Evolutionary conservation across 2,888 invertebrate species (phyloP).

Genomic region (Dasysyrphus tricinctus): DNA sequence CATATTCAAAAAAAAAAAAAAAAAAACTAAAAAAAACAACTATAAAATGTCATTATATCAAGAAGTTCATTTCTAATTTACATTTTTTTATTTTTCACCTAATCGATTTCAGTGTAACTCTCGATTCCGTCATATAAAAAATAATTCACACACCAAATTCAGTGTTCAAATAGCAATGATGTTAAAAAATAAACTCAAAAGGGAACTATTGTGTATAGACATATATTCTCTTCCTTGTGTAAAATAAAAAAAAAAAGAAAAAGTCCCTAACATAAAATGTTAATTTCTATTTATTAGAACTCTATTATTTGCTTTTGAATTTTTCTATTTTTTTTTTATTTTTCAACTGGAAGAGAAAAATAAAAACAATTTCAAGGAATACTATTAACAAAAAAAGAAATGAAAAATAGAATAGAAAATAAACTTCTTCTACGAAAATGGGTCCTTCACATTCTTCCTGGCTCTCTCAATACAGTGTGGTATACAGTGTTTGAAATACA

Average conservation of each 20-base stretch:
- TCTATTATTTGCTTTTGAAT: neutral
- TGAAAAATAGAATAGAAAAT: constrained; percentile 64
- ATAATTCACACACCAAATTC: constrained; percentile 76
- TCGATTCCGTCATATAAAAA: constrained; percentile 76
- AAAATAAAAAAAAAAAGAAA: constrained; percentile 58
- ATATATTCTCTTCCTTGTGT: constrained; percentile 65
- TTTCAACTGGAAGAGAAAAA: constrained; percentile 69
- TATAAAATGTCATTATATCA: constrained; percentile 68
- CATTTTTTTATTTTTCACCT: constrained; percentile 78
- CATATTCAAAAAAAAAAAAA: constrained; percentile 34
- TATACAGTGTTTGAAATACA: constrained; percentile 73
- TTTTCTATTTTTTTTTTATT: constrained; percentile 56
- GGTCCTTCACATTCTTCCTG: constrained; percentile 73
- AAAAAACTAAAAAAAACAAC: constrained; percentile 50
- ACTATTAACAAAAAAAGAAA: constrained; percentile 48
- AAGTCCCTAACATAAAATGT: neutral
- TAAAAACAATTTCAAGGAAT: constrained; percentile 61
- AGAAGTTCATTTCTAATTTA: constrained; percentile 77
- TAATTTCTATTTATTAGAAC: neutral
- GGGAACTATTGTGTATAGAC: constrained; percentile 67
- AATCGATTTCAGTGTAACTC: constrained; percentile 79
- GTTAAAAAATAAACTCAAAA: constrained; percentile 56
- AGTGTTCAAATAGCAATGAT: constrained; percentile 72
- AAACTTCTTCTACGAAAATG: constrained; percentile 64
- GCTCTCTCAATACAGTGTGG: constrained; percentile 73